A percentile compares a stretch with the other conserved stretches of the same genome.
These are phyloP conservation scores for Pasiphila rectangulata DNA, from an alignment of 2,888 invertebrate genomes.

Conservation along the genomic window DNA sequence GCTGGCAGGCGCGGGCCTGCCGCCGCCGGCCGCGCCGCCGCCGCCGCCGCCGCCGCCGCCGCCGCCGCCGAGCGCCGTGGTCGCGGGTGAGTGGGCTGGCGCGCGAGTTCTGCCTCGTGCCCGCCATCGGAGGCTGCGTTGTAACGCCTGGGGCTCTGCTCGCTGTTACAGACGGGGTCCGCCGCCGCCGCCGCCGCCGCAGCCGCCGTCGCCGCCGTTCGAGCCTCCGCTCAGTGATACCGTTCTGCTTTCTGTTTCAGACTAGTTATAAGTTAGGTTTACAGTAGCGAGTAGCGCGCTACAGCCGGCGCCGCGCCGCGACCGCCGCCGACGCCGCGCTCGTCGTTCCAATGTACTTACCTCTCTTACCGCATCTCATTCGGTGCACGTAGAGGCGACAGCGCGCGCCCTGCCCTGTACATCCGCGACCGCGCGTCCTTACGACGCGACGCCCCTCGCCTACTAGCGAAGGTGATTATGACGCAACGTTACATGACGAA, in stretches of 20 bases:
- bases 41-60: constrained; percentile 20
- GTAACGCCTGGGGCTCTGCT: constrained; percentile 39
- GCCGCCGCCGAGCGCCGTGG: neutral
- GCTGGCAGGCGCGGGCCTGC: constrained; percentile 25
- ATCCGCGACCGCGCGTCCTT: no score
- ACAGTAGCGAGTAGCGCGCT: constrained; percentile 31
- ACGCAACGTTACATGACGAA: no score
- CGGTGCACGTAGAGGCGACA: constrained; percentile 33
- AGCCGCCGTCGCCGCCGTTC: constrained; percentile 40
- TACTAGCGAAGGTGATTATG: no score
- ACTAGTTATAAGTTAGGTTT: constrained; percentile 77
- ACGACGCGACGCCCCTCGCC: neutral
- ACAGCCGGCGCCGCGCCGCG: constrained; percentile 40
- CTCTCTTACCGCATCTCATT: constrained; percentile 45
- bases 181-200: constrained; percentile 27
- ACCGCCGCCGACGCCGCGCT: constrained; percentile 34
- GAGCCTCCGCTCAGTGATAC: constrained; percentile 71
- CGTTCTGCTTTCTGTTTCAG: constrained; percentile 79
- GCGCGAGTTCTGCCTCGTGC: constrained; percentile 31
- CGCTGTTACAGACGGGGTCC: constrained; percentile 41
- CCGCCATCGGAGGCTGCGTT: constrained; percentile 29
- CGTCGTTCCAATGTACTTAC: constrained; percentile 59
- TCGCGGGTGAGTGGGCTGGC: constrained; percentile 7
- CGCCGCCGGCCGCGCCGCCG: constrained; percentile 31
- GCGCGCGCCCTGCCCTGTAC: constrained; percentile 19